Evolutionary conservation across 1,140 invertebrate genomes (phyloP).

Genomic region (Drosophila paulistorum): DNA sequence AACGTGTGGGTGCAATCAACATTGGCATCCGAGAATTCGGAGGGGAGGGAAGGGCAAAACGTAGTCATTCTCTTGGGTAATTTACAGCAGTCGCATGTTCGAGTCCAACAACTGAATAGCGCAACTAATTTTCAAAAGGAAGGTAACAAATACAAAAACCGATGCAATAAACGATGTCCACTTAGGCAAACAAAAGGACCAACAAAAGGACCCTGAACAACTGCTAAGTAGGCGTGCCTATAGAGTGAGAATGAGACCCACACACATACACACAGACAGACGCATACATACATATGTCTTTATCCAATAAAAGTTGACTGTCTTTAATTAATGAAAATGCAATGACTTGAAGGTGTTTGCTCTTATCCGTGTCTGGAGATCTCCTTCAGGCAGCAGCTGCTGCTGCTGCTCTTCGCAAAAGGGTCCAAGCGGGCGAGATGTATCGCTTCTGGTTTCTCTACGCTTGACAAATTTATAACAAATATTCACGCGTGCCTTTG

Average conservation of each 20-base stretch:
- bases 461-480: conserved; percentile 78
- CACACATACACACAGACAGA: not conserved
- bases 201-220: conserved; percentile 39
- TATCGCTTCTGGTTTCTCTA: conserved; percentile 14
- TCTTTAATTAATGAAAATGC: conserved; percentile 78
- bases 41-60: conserved; percentile 4
- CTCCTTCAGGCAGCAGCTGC: conserved; percentile 40
- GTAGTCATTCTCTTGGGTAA: conserved; percentile 40
- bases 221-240: conserved; percentile 52
- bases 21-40: conserved; percentile 43
- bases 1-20: conserved; percentile 76
- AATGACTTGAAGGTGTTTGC: conserved; percentile 62
- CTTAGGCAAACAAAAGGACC: conserved; percentile 64
- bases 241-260: conserved; percentile 12
- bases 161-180: conserved; percentile 78
- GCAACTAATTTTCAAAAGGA: conserved; percentile 79
- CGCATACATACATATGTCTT: conserved; percentile 36
- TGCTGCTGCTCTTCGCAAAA: conserved; percentile 13
- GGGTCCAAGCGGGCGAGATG: not conserved
- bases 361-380: conserved; percentile 58
- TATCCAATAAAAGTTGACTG: conserved; percentile 63
- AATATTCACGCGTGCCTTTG: conserved; percentile 81
- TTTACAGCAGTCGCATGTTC: conserved; percentile 58
- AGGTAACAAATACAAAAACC: conserved; percentile 60
- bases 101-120: conserved; percentile 61